phyloP scores from a whole-genome alignment of 2,797 vertebrate genomes.

The Tauraco hartlaubi region DNA sequence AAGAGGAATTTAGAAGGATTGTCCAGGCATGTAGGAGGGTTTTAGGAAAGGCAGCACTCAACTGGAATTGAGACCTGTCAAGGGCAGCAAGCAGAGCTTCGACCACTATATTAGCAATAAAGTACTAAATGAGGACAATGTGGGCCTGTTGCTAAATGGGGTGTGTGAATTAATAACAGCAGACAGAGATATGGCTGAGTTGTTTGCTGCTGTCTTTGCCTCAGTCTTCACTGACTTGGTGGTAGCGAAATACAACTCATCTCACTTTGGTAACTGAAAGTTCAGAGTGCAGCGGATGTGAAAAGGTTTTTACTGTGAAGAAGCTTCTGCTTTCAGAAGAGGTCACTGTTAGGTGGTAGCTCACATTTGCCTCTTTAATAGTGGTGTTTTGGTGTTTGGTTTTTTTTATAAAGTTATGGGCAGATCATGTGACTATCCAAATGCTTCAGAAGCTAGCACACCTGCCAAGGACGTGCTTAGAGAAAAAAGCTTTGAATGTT shows the following conservation, averaged over 20 bases:
- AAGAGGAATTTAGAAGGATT: neutral
- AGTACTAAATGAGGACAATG: neutral
- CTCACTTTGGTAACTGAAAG: neutral
- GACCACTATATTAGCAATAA: neutral
- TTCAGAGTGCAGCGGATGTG: neutral
- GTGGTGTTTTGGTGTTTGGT: neutral
- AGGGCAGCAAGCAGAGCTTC: neutral
- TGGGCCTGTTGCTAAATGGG: neutral
- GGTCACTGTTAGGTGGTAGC: neutral
- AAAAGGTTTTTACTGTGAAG: neutral
- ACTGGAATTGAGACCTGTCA: neutral
- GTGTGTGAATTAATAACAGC: neutral
- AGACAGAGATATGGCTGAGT: neutral
- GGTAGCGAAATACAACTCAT: neutral
- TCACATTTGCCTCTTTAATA: neutral
- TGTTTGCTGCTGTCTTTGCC: neutral
- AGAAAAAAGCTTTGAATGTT: neutral
- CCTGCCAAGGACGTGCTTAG: neutral
- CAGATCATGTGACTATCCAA: neutral
- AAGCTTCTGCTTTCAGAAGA: neutral
- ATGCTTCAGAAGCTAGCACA: neutral
- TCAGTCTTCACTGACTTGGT: neutral
- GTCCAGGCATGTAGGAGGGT: neutral
- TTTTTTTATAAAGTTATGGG: neutral
- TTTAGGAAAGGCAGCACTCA: neutral